phyloP scores from a whole-genome alignment of 2,113 vertebrate genomes.

The Peucedramus taeniatus region DNA sequence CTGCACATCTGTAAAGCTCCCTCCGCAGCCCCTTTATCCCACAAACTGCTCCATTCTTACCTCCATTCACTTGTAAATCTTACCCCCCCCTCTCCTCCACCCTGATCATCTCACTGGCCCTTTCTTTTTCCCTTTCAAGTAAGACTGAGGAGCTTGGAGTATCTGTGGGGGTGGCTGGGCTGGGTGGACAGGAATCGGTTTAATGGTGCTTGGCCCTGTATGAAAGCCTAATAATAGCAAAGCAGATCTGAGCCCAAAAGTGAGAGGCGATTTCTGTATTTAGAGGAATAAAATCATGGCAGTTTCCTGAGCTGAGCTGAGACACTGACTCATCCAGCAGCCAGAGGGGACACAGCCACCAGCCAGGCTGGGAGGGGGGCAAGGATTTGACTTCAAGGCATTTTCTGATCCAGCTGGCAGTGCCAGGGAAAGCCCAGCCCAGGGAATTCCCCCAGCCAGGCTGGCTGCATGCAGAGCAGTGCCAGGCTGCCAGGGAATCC shows the following conservation, averaged over 20 bases:
- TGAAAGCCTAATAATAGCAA: constrained; percentile 38
- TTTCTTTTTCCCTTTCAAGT: constrained; percentile 72
- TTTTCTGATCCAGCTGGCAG: constrained; percentile 41
- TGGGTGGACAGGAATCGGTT: constrained; percentile 30
- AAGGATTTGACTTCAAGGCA: background rate
- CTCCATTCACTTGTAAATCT: constrained; percentile 93
- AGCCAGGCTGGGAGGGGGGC: background rate
- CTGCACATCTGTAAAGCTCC: constrained; percentile 98
- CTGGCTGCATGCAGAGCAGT: background rate
- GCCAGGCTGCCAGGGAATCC: constrained; percentile 43
- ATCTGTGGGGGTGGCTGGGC: constrained; percentile 52
- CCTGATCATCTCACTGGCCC: constrained; percentile 59
- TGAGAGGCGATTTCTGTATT: background rate
- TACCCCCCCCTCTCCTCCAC: constrained; percentile 50
- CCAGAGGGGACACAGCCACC: background rate
- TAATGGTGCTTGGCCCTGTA: constrained; percentile 27
- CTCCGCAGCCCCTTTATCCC: constrained; percentile 90
- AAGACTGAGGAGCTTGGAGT: constrained; percentile 50
- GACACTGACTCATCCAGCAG: constrained; percentile 19
- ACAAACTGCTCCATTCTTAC: constrained; percentile 94
- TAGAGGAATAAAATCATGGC: constrained; percentile 8
- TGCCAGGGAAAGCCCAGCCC: constrained; percentile 31
- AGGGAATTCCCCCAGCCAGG: constrained; percentile 36
- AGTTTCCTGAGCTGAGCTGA: background rate
- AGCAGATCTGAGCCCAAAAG: constrained; percentile 1